Percentiles rank a stretch among this genome's conserved stretches.
Evolutionary conservation across 2,888 invertebrate species (phyloP).

Genomic region (Orchesella flavescens): DNA sequence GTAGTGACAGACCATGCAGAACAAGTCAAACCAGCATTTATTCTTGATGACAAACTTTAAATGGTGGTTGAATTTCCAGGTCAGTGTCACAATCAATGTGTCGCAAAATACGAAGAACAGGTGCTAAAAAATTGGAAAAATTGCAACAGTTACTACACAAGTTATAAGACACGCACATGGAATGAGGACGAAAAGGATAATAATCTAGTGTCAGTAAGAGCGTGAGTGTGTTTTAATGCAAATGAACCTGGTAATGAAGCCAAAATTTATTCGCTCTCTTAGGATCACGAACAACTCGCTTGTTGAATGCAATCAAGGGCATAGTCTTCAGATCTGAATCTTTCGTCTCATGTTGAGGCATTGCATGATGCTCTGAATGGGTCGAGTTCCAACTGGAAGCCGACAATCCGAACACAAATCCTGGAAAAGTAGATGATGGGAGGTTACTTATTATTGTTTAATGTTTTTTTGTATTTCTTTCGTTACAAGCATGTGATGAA

Average conservation of each 20-base stretch:
- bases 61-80: slow-evolving; percentile 71
- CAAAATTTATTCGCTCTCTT: slow-evolving; percentile 67
- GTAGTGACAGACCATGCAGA: slow-evolving; percentile 70
- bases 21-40: slow-evolving; percentile 60
- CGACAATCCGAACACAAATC: slow-evolving; percentile 66
- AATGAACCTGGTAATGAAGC: slow-evolving; percentile 66
- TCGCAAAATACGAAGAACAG: slow-evolving; percentile 67
- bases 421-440: slow-evolving; percentile 42
- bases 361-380: slow-evolving; percentile 70
- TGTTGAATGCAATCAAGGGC: slow-evolving; percentile 69
- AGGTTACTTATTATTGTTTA: too few relatives aligned
- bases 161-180: too few relatives aligned
- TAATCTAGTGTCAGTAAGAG: too few relatives aligned
- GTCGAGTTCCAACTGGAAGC: slow-evolving; percentile 67
- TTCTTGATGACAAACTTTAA: slow-evolving; percentile 63
- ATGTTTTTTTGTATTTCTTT: neutral
- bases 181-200: too few relatives aligned
- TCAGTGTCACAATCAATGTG: slow-evolving; percentile 68
- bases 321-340: slow-evolving; percentile 70
- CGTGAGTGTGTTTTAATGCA: too few relatives aligned
- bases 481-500: neutral
- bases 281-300: slow-evolving; percentile 63
- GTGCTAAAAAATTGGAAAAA: slow-evolving; percentile 34
- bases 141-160: neutral
- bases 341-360: slow-evolving; percentile 67